Conservation (phyloP, 1,140 invertebrate species). For the Leptinotarsa undecemlineata region DNA sequence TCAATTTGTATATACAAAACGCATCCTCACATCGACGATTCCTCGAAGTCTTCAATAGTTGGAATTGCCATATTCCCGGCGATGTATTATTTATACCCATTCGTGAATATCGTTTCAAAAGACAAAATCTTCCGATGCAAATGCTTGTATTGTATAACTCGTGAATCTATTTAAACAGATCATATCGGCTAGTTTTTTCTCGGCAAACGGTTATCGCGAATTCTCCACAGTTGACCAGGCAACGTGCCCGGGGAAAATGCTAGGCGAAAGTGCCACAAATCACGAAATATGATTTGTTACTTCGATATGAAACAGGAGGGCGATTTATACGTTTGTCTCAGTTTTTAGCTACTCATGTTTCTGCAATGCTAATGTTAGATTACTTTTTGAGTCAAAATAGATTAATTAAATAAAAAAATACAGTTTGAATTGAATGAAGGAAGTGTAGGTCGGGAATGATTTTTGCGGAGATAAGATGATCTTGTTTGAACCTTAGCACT, state of each 20-base stretch:
- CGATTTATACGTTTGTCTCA: not conserved
- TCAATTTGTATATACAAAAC: no score
- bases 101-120: not conserved
- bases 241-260: conserved; percentile 1
- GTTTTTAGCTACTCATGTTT: no score
- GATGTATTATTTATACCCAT: not conserved
- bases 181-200: not conserved
- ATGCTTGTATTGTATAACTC: not conserved
- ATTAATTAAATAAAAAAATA: no score
- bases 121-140: not conserved
- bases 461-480: no score
- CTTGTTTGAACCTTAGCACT: no score
- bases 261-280: conserved; percentile 9
- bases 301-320: not conserved
- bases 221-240: conserved; percentile 16
- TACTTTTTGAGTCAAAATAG: no score
- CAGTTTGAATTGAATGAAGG: no score
- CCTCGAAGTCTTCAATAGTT: no score
- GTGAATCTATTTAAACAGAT: not conserved
- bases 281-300: conserved; percentile 1
- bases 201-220: not conserved
- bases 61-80: no score
- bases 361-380: no score
- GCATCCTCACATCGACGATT: no score
- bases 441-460: no score